Base-by-base conservation (phyloP, 2,113 vertebrate species). In the Amphiprion ocellaris region DNA sequence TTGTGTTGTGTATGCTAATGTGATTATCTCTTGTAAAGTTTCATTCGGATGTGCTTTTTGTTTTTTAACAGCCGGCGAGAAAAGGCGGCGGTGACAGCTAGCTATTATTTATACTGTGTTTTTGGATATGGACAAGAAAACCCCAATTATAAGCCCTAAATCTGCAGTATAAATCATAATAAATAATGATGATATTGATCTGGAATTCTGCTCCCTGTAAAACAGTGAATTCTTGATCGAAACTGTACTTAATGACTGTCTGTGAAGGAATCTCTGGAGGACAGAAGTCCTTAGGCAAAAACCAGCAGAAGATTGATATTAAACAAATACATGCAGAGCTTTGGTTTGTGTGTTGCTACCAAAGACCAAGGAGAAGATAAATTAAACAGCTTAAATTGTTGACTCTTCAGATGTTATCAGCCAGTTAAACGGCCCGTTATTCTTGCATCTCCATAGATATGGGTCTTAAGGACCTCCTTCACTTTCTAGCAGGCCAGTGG, bases 1-100 rank as follows among this genome's bases (percentile, higher is more conserved):
- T 83, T 73, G 55, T 68, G 71, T 74, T 74, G 44, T 52, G 64
- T 84, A 84, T 86, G 85, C 72, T 73, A 88, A 90, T 82, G 82
- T 75, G 77, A 86, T 87, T 72, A 79, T 78, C 50, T 74, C 59
- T 63, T 44, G 65, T 54, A 44, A 24, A 50, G 58, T 74, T 77
- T 71, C 39, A 46, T 76, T 76, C 49, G 75, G 77, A 87, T 82
- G 58, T 56, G 37, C 33, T 61, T 82, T 68, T 75, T 73, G 14
- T 74, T 69, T 21, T 73, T 72, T 37, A 61, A 59, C 17, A 10
- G 55, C 30, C 15, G 65, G 59, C 23, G 21, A 71, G 47, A 4
- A 82, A 85, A 79, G 59, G 73, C 81, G 82, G 68, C 37, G 39
- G 50, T 72, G 60, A 47, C 62, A 59, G 24, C 54, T 37, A n/a